Evolutionary conservation across 2,113 vertebrate species (phyloP).

Genomic region (Callocephalon fimbriatum): DNA sequence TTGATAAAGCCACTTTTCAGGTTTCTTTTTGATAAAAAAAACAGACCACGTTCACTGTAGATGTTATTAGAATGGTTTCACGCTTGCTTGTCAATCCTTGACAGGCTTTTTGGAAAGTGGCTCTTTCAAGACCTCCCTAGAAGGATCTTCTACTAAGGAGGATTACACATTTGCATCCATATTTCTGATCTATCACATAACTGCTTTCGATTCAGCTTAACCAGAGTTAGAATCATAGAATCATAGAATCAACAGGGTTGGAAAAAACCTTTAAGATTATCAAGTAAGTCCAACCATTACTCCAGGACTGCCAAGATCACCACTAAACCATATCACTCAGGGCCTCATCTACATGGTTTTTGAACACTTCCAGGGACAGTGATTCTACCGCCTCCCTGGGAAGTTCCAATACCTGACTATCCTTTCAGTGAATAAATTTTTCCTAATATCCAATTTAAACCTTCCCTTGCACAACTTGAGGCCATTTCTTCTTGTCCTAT

Average conservation of each 20-base stretch:
- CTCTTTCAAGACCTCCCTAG: neutral
- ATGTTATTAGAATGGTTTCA: neutral
- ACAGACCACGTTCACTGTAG: neutral
- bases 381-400: neutral
- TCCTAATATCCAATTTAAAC: neutral
- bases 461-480: neutral
- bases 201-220: neutral
- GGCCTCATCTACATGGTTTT: neutral
- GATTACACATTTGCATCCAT: neutral
- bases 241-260: neutral
- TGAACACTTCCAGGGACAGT: neutral
- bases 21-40: neutral
- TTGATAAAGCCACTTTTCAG: neutral
- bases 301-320: neutral
- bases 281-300: neutral
- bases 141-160: neutral
- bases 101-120: neutral
- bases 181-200: neutral
- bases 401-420: neutral
- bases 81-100: neutral
- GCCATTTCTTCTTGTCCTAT: neutral
- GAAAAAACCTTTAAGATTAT: neutral
- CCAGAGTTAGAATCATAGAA: neutral
- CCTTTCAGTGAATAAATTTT: neutral
- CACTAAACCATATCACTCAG: neutral